Percentiles rank a stretch among this genome's conserved stretches.
phyloP scores from a whole-genome alignment of 2,888 invertebrate genomes.

The Spatulosminthurus flaviceps region DNA sequence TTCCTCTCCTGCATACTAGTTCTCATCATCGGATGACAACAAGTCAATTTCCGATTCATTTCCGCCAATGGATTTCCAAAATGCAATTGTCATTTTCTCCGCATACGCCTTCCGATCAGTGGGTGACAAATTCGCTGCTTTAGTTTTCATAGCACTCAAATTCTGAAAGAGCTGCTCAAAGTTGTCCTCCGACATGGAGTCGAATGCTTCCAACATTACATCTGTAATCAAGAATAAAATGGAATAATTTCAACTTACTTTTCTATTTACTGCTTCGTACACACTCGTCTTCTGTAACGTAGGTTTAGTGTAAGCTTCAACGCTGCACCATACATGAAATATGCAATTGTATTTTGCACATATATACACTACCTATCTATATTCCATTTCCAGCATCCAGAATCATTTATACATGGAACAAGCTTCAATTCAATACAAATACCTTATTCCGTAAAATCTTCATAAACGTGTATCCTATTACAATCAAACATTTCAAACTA shows the following conservation, averaged over 20 bases:
- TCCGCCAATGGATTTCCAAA: slow-evolving; percentile 80
- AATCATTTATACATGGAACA: no score
- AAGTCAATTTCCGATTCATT: slow-evolving; percentile 74
- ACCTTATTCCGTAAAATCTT: no score
- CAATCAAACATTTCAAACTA: no score
- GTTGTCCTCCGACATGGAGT: slow-evolving; percentile 60
- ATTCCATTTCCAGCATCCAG: no score
- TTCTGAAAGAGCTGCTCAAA: slow-evolving; percentile 71
- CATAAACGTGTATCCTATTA: no score
- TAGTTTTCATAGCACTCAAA: slow-evolving; percentile 75
- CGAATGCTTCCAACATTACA: slow-evolving; percentile 59
- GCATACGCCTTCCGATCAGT: slow-evolving; percentile 76
- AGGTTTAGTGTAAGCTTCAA: no score
- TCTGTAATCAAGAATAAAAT: slow-evolving; percentile 43
- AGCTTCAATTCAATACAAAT: no score
- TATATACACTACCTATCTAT: no score
- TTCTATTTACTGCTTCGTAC: not conserved
- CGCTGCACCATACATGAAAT: no score
- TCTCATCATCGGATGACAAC: slow-evolving; percentile 63
- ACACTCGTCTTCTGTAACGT: not conserved
- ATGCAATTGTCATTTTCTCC: slow-evolving; percentile 77
- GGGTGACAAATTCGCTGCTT: slow-evolving; percentile 72
- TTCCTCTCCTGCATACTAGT: no score
- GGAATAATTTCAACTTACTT: not conserved
- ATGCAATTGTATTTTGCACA: no score